Percentiles rank a stretch among this genome's conserved stretches.
These are phyloP conservation scores for Boulengeromyrus knoepffleri DNA, from an alignment of 2,113 vertebrate genomes.

Conservation along the genomic window DNA sequence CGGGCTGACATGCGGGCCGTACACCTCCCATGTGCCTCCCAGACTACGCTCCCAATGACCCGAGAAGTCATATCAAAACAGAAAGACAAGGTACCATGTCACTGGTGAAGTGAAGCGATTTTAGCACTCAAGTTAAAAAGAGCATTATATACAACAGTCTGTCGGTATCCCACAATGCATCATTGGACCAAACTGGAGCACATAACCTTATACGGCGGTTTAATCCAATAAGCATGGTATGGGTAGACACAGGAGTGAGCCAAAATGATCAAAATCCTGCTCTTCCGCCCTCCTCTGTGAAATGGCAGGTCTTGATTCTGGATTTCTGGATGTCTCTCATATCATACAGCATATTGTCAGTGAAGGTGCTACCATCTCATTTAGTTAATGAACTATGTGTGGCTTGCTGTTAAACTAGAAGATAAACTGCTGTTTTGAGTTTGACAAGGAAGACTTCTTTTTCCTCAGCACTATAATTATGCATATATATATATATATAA, in stretches of 20 bases:
- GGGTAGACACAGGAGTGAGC: background rate
- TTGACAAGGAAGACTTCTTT: constrained; percentile 15
- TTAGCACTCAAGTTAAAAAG: background rate
- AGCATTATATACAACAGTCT: background rate
- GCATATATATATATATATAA: background rate
- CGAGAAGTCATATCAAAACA: background rate
- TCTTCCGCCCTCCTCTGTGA: background rate
- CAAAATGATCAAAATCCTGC: background rate
- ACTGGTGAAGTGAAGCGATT: background rate
- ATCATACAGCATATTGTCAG: background rate
- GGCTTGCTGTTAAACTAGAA: background rate
- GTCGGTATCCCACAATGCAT: background rate
- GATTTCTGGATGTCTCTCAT: too few relatives aligned
- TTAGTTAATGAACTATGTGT: constrained; percentile 16
- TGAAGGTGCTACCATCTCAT: constrained; percentile 15
- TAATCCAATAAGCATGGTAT: background rate
- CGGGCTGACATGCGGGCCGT: background rate
- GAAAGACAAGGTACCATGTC: background rate
- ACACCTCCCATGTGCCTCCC: background rate
- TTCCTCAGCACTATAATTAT: constrained; percentile 21
- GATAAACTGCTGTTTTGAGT: background rate
- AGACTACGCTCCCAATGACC: background rate
- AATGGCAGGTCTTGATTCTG: background rate
- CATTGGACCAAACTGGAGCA: background rate
- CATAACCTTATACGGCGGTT: background rate